Evolutionary conservation across 2,113 vertebrate species (phyloP).

Genomic region (Larimichthys crocea): DNA sequence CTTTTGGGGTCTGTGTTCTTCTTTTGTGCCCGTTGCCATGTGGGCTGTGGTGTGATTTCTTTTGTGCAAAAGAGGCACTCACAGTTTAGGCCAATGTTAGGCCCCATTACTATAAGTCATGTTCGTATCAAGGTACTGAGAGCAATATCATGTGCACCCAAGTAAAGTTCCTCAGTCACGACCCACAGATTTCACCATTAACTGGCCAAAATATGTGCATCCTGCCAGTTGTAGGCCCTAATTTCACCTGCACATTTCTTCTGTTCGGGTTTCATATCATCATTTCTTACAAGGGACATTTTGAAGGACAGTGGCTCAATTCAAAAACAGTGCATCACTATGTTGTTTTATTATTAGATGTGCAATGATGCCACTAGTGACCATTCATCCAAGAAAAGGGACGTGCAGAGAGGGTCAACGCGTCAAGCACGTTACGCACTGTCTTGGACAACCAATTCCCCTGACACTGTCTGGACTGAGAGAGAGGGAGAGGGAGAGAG

Average conservation of each 20-base stretch:
- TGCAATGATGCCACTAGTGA: not conserved
- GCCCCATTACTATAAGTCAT: not conserved
- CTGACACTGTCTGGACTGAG: conserved; percentile 21
- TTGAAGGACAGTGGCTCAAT: not conserved
- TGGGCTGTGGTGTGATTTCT: not conserved
- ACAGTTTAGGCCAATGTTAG: not conserved
- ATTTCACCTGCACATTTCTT: not conserved
- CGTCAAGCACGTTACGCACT: conserved; percentile 9
- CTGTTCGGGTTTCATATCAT: not conserved
- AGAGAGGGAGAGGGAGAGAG: not conserved
- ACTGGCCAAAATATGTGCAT: not conserved
- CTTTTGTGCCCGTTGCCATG: not conserved
- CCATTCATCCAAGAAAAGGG: not conserved
- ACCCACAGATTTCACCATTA: not conserved
- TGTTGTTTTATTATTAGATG: not conserved
- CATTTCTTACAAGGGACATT: not conserved
- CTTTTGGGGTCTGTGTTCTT: not conserved
- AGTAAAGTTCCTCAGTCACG: not conserved
- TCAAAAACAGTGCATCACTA: not conserved
- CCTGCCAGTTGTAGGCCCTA: too few species aligned
- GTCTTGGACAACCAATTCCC: conserved; percentile 3
- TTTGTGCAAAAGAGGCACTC: not conserved
- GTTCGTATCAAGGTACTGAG: not conserved
- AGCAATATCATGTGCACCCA: not conserved
- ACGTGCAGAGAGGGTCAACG: conserved; percentile 19